Conservation (phyloP, 1,140 invertebrate genomes). For the Trypoxylus dichotomus region DNA sequence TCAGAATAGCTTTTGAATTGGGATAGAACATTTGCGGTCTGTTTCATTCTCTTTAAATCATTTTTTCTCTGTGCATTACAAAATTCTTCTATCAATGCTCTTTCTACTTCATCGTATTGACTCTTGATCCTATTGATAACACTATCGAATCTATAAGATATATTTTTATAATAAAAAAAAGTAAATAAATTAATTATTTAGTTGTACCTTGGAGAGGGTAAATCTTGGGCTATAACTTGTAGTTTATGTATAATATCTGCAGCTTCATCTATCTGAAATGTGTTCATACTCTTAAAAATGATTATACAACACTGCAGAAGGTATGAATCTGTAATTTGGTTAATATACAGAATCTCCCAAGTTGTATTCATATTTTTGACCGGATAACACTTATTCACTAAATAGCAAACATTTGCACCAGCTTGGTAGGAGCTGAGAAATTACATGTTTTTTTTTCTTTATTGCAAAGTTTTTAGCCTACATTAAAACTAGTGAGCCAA, state of each 20-base stretch:
- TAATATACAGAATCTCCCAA: no score
- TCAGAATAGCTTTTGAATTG: slow-evolving; percentile 97
- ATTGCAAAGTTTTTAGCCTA: no score
- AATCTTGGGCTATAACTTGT: slow-evolving; percentile 92
- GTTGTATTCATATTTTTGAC: no score
- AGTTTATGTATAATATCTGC: slow-evolving; percentile 99
- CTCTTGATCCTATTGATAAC: slow-evolving; percentile 87
- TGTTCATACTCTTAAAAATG: slow-evolving; percentile 6
- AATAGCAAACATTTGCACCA: no score
- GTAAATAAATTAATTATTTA: background rate
- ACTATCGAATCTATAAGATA: slow-evolving; percentile 70
- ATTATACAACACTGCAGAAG: no score
- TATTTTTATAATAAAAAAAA: background rate
- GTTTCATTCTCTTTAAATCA: slow-evolving; percentile 88
- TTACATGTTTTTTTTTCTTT: no score
- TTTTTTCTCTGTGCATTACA: slow-evolving; percentile 80
- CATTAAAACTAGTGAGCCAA: no score
- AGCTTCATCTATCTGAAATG: slow-evolving; percentile 81
- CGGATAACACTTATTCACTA: no score
- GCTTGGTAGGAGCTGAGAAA: no score
- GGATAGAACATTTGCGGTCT: slow-evolving; percentile 86
- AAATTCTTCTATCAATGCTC: slow-evolving; percentile 93
- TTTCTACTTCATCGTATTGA: slow-evolving; percentile 96
- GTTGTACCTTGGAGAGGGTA: slow-evolving; percentile 74
- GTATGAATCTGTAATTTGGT: no score